Base-by-base conservation (phyloP, 2,888 invertebrate species). In the Lacanobia wlatinum region DNA sequence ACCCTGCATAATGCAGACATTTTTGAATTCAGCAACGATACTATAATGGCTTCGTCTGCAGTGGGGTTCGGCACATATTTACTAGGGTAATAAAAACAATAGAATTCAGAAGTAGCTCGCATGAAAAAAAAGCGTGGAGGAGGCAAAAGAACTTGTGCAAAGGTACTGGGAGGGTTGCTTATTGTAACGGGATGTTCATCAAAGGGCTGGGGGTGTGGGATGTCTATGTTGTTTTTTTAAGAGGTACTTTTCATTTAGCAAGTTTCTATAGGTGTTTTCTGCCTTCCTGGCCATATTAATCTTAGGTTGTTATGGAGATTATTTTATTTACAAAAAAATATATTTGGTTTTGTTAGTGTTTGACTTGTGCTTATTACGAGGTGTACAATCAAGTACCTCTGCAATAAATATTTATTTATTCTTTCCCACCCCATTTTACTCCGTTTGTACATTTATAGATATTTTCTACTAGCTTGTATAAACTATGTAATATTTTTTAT, bases 1-100 rank as follows among this genome's bases (percentile, higher is more conserved):
- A 89, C 87, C 87, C 86, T 59, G 86, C 85, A 89, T 88, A 88
- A 90, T 89, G 87, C 87, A 87, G 87, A 88, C 84, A 90, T 90
- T 90, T 91, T 89, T 87, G 86, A 88, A 89, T 88, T 86, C 88
- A 87, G 86, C 87, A 84, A 78, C 85, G 83, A 84, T 90, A 88
- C 85, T 85, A 83, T 88, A 84, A 84, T 86, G 84, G 85, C 86
- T 85, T 84, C 81, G 79, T 83, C 78, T 71, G 73, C 61, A 56
- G 62, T 76, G 76, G 84, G 78, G 72, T 71, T 75, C 78, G 62
- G 81, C 82, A 83, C 78, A 78, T 84, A 83, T 81, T 84, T 83
- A 84, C 82, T 73, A 80, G 75, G 80, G 78, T 82, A 82, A 81
- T 82, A 83, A 84, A 82, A 84, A 84, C 78, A 81, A 83, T 72